phyloP scores from a whole-genome alignment of 2,888 invertebrate genomes.

The Neria commutata region DNA sequence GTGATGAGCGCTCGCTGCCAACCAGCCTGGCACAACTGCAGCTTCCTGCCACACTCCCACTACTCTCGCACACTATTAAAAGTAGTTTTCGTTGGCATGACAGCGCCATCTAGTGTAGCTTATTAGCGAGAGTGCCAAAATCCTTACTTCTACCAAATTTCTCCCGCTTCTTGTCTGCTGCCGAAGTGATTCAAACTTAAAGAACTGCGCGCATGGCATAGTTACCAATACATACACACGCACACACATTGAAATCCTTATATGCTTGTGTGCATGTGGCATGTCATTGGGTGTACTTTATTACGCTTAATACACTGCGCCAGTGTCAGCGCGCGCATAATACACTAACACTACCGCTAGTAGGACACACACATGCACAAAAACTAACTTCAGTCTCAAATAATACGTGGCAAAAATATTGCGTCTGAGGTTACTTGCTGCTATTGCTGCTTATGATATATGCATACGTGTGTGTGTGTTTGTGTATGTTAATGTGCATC shows the following conservation, averaged over 20 bases:
- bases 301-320: conserved; percentile 17
- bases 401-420: conserved; percentile 9
- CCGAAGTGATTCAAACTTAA: too few relatives aligned
- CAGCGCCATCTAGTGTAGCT: too few relatives aligned
- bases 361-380: background rate
- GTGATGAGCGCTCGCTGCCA: conserved; percentile 26
- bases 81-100: too few relatives aligned
- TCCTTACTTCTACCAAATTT: background rate
- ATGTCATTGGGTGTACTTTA: conserved; percentile 15
- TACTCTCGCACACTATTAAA: too few relatives aligned
- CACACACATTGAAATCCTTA: too few relatives aligned
- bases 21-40: background rate
- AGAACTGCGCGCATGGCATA: too few relatives aligned
- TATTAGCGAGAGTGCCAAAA: background rate
- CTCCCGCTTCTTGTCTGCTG: background rate
- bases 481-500: background rate
- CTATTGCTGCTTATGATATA: conserved; percentile 4
- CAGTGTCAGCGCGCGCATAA: conserved; percentile 4
- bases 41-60: too few relatives aligned
- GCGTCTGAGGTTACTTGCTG: conserved; percentile 20
- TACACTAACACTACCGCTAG: background rate
- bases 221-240: background rate
- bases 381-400: background rate
- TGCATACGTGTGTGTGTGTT: background rate
- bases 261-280: conserved; percentile 6